Evolutionary conservation across 2,888 invertebrate genomes (phyloP), one percentile per base, ranked within the genome.

Genomic region (Drosophila leonis): DNA sequence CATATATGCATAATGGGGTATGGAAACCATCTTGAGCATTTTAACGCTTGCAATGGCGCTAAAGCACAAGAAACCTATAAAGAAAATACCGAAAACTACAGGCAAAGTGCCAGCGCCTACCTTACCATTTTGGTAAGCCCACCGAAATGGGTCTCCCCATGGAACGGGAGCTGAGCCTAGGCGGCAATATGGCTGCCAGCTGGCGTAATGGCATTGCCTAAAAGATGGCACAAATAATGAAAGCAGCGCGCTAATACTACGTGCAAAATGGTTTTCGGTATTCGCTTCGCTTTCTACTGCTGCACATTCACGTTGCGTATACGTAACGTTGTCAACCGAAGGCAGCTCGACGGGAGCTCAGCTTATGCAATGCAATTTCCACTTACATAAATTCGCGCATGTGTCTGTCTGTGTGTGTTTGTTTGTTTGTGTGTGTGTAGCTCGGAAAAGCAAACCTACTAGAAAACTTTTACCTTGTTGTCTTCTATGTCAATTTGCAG

Each of bases 401-500:
- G 52, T 76, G 46, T 74, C 37, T 64, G 63, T 52, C 61, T 46
- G 60, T 51, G 64, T 54, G 48, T 55, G 51, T 27, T 54, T 42
- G 55, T 51, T 49, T 51, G 55, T 44, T 46, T 65, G 51, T 65
- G 55, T 66, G 57, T 35, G 51, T 57, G 54, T 44, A 10, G 56
- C 18, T 12, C 9, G 24, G 18, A 66, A 72, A 69, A 67, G 65
- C 65, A 63, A 76, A 67, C 48, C 37, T 65, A 65, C 64, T 48
- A 59, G 59, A 10, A 71, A 88, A 85, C 55, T 84, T 83, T 83
- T 76, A 72, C 70, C 82, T 80, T 77, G 82, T 73, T 72, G 88
- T 80, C 84, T 83, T 90, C 80, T 90, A 75, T 90, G 86, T 90
- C 90, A 90, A 90, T 87, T 90, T 88, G 80, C 83, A 55, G 73